phyloP scores from a whole-genome alignment of 2,113 vertebrate genomes.

The Engraulis encrasicolus region DNA sequence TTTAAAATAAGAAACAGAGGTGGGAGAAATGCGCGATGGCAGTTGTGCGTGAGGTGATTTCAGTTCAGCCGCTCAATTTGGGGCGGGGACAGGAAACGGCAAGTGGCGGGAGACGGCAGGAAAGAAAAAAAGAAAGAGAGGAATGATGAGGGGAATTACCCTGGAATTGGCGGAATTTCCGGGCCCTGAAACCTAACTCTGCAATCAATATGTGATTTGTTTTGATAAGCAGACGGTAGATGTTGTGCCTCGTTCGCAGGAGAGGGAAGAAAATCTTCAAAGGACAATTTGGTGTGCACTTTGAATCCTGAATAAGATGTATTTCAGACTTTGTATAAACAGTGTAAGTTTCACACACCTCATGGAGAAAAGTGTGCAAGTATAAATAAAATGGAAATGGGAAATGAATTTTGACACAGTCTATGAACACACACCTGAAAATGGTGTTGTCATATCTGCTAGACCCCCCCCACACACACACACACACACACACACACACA shows the following conservation, averaged over 20 bases:
- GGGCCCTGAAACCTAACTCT: slow-evolving; percentile 34
- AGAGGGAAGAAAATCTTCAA: background rate
- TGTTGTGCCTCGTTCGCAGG: background rate
- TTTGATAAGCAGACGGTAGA: background rate
- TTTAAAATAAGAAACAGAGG: too few relatives aligned
- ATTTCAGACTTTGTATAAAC: too few relatives aligned
- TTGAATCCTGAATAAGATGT: too few relatives aligned
- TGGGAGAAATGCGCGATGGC: slow-evolving; percentile 3
- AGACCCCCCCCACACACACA: too few relatives aligned
- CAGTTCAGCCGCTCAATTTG: background rate
- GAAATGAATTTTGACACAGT: too few relatives aligned
- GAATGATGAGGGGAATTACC: slow-evolving; percentile 55
- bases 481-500: too few relatives aligned
- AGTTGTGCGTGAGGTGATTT: background rate
- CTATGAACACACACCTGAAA: too few relatives aligned
- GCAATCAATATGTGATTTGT: background rate
- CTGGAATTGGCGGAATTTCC: slow-evolving; percentile 68
- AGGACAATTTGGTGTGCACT: too few relatives aligned
- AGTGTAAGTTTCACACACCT: too few relatives aligned
- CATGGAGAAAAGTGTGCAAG: too few relatives aligned
- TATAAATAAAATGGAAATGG: too few relatives aligned
- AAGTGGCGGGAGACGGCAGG: slow-evolving; percentile 41
- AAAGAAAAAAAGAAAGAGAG: slow-evolving; percentile 38
- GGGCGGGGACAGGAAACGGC: slow-evolving; percentile 35
- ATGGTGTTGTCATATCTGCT: too few relatives aligned